Evolutionary conservation across 2,888 invertebrate species (phyloP).

Genomic region (Crioceris asparagi): DNA sequence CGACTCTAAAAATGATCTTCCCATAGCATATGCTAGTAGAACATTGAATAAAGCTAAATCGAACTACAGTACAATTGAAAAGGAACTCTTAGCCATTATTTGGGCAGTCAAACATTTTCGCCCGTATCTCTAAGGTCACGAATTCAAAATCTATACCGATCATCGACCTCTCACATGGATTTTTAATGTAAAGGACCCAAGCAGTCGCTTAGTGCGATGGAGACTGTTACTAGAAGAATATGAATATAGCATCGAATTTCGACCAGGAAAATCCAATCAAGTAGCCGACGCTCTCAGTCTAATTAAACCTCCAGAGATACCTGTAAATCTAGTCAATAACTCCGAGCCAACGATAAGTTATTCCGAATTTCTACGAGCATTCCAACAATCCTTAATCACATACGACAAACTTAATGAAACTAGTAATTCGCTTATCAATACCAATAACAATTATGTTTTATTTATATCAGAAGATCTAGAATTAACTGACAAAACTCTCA

Average conservation of each 20-base stretch:
- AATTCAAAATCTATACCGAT: conserved; percentile 30
- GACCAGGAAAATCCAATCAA: conserved; percentile 6
- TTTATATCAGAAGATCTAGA: too few species aligned
- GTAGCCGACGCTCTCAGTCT: conserved; percentile 6
- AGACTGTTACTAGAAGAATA: conserved; percentile 26
- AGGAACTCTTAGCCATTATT: conserved; percentile 31
- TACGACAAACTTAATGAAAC: too few species aligned
- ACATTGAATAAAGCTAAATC: conserved; percentile 27
- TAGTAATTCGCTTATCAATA: too few species aligned
- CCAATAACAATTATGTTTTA: too few species aligned
- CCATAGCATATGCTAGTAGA: conserved; percentile 30
- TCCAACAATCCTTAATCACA: too few species aligned
- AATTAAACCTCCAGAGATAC: too few species aligned
- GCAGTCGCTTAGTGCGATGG: conserved; percentile 26
- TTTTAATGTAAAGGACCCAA: conserved; percentile 25
- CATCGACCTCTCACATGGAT: conserved; percentile 31
- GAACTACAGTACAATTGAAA: conserved; percentile 32
- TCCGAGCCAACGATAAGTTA: too few species aligned
- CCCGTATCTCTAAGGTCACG: conserved; percentile 31
- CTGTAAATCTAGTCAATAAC: too few species aligned
- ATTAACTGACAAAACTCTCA: too few species aligned
- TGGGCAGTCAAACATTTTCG: conserved; percentile 29
- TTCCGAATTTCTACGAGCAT: too few species aligned
- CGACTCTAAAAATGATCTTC: conserved; percentile 23
- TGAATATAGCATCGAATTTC: conserved; percentile 17